Base-by-base conservation (phyloP, 2,888 invertebrate genomes). In the Thereva unica region DNA sequence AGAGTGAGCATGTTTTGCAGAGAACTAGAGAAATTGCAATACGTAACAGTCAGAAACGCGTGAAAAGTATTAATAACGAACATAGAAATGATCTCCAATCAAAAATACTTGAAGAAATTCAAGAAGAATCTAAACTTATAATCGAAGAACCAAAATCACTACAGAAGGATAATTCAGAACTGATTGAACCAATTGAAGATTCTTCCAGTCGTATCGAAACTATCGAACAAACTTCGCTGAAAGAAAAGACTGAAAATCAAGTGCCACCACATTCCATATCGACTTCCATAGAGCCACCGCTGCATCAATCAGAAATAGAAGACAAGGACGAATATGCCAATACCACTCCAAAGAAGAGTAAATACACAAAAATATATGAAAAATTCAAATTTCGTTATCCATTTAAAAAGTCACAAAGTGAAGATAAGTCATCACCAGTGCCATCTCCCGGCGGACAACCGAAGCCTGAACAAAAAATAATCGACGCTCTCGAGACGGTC, bases 291-390 rank as follows among this genome's bases (percentile, higher is more conserved):
- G 67, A 50, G 5, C 8, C 8, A 7, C 7, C 2, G 47, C 7
- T 0, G 47, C 9, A 12, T n/a, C 41, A 44, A 42, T 42, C 47
- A 45, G 67, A 63, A 47, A 56, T 52, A 37, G 69, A 71, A 61
- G 41, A 49, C 12, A 71, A 70, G 74, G 69, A 70, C 2, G 23
- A 23, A 23, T 23, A 23, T 23, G 23, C 23, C 23, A 23, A 23
- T 23, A 52, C 10, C 41, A 10, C 56, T 56, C 7, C 44, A n/a
- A 70, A 64, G 47, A 69, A 64, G 44, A 57, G 54, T 67, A 78
- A 74, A 67, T 78, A 79, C 68, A 74, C 77, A 1, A 75, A 75
- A 40, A 76, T 79, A 59, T 80, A 79, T 73, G 79, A 80, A 68
- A 79, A 78, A 68, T 73, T 80, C 69, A 73, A 78, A 10, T 77